phyloP scores from a whole-genome alignment of 2,888 invertebrate species.

The Nycteola revayana region DNA sequence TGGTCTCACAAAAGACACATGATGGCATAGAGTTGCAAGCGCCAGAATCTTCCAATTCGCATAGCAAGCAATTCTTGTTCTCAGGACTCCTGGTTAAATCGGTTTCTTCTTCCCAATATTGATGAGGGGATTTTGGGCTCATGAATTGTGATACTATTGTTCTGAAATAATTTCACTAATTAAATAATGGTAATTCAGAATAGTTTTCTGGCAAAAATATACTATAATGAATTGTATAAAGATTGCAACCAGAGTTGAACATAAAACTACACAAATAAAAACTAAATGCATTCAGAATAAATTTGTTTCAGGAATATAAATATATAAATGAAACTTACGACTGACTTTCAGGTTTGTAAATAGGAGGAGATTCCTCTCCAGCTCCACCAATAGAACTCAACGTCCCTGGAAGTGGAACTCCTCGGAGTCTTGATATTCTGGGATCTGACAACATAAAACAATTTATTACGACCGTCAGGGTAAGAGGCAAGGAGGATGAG shows the following conservation, averaged over 20 bases:
- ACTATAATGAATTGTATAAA: too few relatives aligned
- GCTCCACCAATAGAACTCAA: constrained; percentile 64
- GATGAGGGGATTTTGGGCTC: constrained; percentile 69
- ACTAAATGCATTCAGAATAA: too few relatives aligned
- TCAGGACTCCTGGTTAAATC: constrained; percentile 59
- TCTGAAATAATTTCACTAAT: constrained; percentile 36
- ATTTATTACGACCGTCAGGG: too few relatives aligned
- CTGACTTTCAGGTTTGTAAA: constrained; percentile 67
- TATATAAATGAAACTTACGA: constrained; percentile 48
- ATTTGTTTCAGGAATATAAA: too few relatives aligned
- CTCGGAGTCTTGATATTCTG: constrained; percentile 29
- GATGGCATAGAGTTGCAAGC: constrained; percentile 72
- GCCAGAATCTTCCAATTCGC: constrained; percentile 68
- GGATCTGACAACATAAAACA: constrained; percentile 38
- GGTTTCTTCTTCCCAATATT: constrained; percentile 74
- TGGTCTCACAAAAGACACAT: constrained; percentile 71
- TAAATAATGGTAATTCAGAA: too few relatives aligned
- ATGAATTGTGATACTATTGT: constrained; percentile 71
- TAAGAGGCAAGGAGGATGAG: too few relatives aligned
- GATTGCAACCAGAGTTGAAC: too few relatives aligned
- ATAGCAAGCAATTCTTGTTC: constrained; percentile 71
- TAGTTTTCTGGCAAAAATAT: too few relatives aligned
- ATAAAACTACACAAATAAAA: too few relatives aligned
- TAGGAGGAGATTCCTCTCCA: constrained; percentile 60
- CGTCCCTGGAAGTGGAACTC: constrained; percentile 55